These are phyloP conservation scores for Ahaetulla prasina DNA, from an alignment of 2,113 vertebrate species.

Conservation along the genomic window DNA sequence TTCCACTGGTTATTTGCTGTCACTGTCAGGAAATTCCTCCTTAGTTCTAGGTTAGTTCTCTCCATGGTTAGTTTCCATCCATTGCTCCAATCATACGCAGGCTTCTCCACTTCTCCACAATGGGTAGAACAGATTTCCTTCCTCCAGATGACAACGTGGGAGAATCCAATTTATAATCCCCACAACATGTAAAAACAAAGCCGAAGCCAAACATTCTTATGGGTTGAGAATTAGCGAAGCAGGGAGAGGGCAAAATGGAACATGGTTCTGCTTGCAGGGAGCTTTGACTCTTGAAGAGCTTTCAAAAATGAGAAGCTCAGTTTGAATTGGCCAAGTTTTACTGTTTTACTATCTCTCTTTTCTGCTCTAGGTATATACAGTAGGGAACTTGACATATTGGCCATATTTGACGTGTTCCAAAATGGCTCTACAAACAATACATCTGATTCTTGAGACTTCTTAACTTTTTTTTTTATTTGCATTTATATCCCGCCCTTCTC, in stretches of 20 bases:
- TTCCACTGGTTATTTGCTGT: too few relatives aligned
- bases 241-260: not conserved
- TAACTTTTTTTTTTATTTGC: too few relatives aligned
- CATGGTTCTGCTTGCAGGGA: not conserved
- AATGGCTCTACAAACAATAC: not conserved
- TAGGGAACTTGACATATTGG: not conserved
- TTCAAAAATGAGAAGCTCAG: not conserved
- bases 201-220: not conserved
- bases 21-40: too few relatives aligned
- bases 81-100: not conserved
- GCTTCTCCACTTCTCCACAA: too few relatives aligned
- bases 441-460: not conserved
- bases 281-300: not conserved
- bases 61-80: too few relatives aligned
- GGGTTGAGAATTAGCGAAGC: not conserved
- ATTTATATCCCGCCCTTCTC: too few relatives aligned
- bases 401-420: not conserved
- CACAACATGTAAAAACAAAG: not conserved
- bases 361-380: not conserved
- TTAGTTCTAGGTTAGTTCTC: too few relatives aligned
- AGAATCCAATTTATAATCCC: not conserved
- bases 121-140: not conserved
- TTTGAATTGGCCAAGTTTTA: not conserved
- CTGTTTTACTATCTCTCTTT: not conserved
- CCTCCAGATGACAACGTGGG: not conserved